Base-by-base conservation (phyloP, 2,797 vertebrate species). In the Phataginus tricuspis region DNA sequence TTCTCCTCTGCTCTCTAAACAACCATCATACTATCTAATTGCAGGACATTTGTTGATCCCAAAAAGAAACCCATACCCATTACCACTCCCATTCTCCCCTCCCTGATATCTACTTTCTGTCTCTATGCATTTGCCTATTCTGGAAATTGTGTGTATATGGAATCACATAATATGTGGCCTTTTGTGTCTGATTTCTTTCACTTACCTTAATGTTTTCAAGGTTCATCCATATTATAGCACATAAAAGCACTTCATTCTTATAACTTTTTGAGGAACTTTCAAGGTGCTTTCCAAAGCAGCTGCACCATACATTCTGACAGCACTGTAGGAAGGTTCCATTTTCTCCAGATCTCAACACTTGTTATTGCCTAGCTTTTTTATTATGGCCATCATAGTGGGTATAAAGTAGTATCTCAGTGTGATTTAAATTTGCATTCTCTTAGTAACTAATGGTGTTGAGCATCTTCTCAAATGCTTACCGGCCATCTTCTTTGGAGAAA, bases 401-500 rank as follows among this genome's bases (percentile, higher is more conserved):
- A 4, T 39, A 12, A 68, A 59, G 6, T 74, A 2, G 5, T 15
- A 13, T 34, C 45, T 23, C 83, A 51, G 2, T 45, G 29, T 39
- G n/a, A 6, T 69, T 88, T 92, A 53, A n/a, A 23, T 77, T 51
- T 75, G 25, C 14, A 71, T 66, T 68, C 9, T 45, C 31, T 31
- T 55, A 74, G 34, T 75, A 31, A 64, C 59, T 59, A 74, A 72
- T 14, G 13, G 61, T 13, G 23, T 59, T 27, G 27, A 74, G 1
- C 19, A 31, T 55, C 29, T 53, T 87, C 68, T 84, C 49, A 8
- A 39, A 49, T 42, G n/a, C 59, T 68, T 34, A 51, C 29, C 63
- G 68, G n/a, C 34, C 25, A 45, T 61, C n/a, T 95, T 91, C 89
- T 82, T 55, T 80, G 37, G 31, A 80, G 87, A 91, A 75, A 42